phyloP scores from a whole-genome alignment of 2,797 vertebrate species.

The Phyllotis vaccarum region DNA sequence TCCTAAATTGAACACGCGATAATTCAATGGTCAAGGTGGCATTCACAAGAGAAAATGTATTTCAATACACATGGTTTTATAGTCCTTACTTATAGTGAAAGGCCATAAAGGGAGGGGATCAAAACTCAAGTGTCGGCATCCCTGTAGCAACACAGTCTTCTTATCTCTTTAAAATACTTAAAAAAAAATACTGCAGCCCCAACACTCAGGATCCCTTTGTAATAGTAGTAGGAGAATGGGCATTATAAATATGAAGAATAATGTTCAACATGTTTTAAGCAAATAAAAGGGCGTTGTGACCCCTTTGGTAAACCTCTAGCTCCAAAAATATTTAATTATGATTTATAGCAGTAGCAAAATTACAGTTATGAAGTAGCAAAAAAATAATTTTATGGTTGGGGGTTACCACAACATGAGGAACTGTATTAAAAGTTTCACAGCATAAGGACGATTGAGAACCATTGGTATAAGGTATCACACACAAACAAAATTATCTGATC shows the following conservation, averaged over 20 bases:
- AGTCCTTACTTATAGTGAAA: background rate
- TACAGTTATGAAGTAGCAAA: background rate
- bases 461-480: background rate
- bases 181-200: background rate
- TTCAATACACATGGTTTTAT: background rate
- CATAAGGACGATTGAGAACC: background rate
- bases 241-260: background rate
- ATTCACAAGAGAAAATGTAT: constrained; percentile 22
- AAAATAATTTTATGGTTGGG: background rate
- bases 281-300: background rate
- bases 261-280: background rate
- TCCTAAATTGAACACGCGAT: background rate
- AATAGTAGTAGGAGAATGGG: background rate
- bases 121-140: background rate
- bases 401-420: background rate
- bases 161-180: background rate
- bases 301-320: background rate
- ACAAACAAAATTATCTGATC: constrained; percentile 27
- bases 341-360: background rate
- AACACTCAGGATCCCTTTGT: constrained; percentile 44
- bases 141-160: background rate
- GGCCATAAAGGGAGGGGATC: background rate
- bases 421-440: background rate
- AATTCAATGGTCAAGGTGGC: background rate
- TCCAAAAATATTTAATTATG: background rate